Percentiles rank a stretch among this genome's conserved stretches.
Conservation (phyloP, 2,888 invertebrate species). For the Gryllus longicercus region DNA sequence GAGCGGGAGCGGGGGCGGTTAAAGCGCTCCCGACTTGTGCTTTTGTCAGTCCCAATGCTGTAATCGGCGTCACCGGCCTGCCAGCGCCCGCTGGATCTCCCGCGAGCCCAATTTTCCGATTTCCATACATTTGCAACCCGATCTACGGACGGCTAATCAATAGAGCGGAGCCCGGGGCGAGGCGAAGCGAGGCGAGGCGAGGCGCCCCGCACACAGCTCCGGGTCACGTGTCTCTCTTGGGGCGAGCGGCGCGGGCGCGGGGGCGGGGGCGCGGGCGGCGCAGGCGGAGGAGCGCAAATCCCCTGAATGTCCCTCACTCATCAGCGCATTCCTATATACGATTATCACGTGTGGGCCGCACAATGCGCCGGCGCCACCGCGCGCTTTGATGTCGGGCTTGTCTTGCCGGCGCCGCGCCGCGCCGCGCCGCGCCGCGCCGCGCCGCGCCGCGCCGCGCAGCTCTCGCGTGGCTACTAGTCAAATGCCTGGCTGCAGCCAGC, state of each 20-base stretch:
- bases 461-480: background rate
- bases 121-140: constrained; percentile 37
- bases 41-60: constrained; percentile 33
- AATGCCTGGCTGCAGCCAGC: background rate
- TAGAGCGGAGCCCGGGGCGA: constrained; percentile 18
- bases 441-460: too few species aligned
- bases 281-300: background rate
- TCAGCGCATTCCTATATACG: constrained; percentile 17
- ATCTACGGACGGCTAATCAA: constrained; percentile 34
- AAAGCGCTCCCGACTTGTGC: constrained; percentile 1
- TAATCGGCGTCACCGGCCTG: constrained; percentile 28
- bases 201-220: constrained; percentile 18
- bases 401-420: background rate
- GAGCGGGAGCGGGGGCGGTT: background rate
- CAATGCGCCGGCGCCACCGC: background rate
- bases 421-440: too few species aligned
- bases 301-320: constrained; percentile 18
- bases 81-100: constrained; percentile 18
- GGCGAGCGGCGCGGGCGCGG: background rate
- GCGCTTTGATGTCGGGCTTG: background rate
- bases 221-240: background rate
- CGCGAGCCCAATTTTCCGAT: constrained; percentile 34
- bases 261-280: background rate
- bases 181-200: background rate
- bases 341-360: background rate